A percentile compares a stretch with the other conserved stretches of the same genome.
phyloP scores from a whole-genome alignment of 2,113 vertebrate genomes.

The Pedionomus torquatus region DNA sequence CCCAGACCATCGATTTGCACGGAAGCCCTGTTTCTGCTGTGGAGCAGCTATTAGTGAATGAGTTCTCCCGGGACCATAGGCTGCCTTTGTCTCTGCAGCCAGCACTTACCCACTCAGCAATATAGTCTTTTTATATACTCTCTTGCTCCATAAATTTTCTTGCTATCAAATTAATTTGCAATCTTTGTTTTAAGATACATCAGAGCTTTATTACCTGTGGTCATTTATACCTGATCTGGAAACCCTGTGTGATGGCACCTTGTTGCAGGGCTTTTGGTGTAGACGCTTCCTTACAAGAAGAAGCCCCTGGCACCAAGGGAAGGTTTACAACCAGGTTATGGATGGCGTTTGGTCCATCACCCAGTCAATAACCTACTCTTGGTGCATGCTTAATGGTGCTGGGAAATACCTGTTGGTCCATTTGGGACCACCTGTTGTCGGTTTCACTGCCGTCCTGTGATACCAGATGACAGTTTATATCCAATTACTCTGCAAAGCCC shows the following conservation, averaged over 20 bases:
- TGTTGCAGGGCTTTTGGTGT: not conserved
- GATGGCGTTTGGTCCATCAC: not conserved
- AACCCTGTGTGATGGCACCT: not conserved
- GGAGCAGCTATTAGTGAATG: not conserved
- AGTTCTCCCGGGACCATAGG: not conserved
- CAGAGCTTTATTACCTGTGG: not conserved
- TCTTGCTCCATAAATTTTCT: not conserved
- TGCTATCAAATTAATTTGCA: slow-evolving; percentile 14
- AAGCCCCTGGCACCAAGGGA: no score
- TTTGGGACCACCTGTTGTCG: not conserved
- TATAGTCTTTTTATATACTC: not conserved
- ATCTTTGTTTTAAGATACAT: not conserved
- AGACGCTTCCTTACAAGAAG: not conserved
- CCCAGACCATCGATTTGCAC: not conserved
- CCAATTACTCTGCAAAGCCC: not conserved
- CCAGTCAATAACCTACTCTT: not conserved
- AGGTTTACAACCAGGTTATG: not conserved
- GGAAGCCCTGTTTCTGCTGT: not conserved
- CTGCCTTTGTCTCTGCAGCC: not conserved
- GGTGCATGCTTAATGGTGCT: rapidly evolving
- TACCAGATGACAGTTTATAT: not conserved
- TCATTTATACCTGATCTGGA: not conserved
- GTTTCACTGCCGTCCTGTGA: not conserved
- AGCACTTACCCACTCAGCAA: not conserved
- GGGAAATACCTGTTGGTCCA: not conserved